phyloP scores from a whole-genome alignment of 2,888 invertebrate genomes.

The Tetheella fluctuosa region DNA sequence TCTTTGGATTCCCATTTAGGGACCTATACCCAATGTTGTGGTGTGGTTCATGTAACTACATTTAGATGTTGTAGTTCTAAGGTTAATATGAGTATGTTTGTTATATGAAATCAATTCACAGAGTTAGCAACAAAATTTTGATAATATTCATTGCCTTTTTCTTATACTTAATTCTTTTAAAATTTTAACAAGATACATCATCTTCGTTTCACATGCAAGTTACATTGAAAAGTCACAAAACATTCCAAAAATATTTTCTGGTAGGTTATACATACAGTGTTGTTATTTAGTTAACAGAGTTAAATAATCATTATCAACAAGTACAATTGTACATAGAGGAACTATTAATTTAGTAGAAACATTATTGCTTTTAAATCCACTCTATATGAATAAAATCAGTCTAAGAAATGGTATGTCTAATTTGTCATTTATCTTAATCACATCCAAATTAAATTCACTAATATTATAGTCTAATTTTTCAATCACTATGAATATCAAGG shows the following conservation, averaged over 20 bases:
- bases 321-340: neutral
- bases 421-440: neutral
- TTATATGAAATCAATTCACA: slow-evolving; percentile 5
- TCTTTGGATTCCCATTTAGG: too few species aligned
- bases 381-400: neutral
- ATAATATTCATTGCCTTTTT: slow-evolving; percentile 15
- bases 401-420: neutral
- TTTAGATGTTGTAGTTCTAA: too few species aligned
- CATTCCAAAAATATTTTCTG: slow-evolving; percentile 11
- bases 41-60: too few species aligned
- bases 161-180: neutral
- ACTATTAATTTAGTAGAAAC: neutral
- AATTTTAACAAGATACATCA: neutral
- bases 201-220: slow-evolving; percentile 15
- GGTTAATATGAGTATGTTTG: neutral
- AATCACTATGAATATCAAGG: slow-evolving; percentile 77
- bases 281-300: neutral
- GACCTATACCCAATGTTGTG: too few species aligned
- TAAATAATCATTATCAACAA: neutral
- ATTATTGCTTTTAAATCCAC: neutral
- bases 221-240: slow-evolving; percentile 6
- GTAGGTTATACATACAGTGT: neutral
- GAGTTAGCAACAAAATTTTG: neutral
- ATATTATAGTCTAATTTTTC: slow-evolving; percentile 17
- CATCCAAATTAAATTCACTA: neutral